These are phyloP conservation scores for Digitonthophagus gazella DNA, from an alignment of 2,888 invertebrate genomes.

Conservation along the genomic window DNA sequence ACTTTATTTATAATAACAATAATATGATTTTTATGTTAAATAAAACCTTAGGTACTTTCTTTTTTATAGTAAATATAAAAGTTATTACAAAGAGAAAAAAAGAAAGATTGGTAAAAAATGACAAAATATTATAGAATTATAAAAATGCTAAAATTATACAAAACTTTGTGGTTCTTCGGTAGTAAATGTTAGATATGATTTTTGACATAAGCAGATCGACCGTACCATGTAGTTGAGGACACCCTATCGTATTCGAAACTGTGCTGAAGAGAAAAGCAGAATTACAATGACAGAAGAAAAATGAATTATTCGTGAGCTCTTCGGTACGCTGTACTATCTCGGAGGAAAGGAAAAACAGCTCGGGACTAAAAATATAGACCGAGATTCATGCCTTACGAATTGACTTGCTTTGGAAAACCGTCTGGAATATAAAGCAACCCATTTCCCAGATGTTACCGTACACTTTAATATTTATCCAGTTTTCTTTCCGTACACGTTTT, in stretches of 20 bases:
- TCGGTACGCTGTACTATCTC: background rate
- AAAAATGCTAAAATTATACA: no score
- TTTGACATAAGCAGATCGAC: no score
- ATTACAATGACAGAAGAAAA: background rate
- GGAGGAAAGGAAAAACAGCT: background rate
- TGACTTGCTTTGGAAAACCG: background rate
- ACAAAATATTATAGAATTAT: no score
- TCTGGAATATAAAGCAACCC: background rate
- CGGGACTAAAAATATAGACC: background rate
- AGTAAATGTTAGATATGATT: background rate
- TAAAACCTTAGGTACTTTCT: no score
- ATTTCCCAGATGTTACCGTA: background rate
- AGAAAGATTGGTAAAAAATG: no score
- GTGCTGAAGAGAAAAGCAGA: background rate
- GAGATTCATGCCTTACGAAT: background rate
- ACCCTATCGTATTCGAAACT: no score
- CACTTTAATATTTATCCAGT: background rate
- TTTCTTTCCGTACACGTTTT: background rate
- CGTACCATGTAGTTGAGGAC: no score
- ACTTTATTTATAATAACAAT: no score
- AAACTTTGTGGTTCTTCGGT: no score
- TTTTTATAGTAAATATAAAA: no score
- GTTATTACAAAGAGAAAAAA: no score
- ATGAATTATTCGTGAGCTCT: background rate
- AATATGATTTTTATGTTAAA: no score